Base-by-base conservation (phyloP, 2,113 vertebrate genomes). In the Alexandromys fortis region DNA sequence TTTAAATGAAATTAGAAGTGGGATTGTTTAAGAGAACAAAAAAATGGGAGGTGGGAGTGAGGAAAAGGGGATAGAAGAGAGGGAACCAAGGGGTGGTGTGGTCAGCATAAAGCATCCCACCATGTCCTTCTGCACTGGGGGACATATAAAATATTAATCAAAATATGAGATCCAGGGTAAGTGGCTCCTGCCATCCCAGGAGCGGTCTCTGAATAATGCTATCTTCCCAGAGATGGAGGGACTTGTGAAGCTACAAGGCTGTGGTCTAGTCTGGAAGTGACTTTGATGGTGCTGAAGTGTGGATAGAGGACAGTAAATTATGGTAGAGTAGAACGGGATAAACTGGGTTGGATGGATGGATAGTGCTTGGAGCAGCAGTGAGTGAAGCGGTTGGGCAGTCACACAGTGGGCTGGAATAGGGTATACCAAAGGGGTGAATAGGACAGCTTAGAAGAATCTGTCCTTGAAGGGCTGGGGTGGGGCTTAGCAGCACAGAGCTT, bases 231-330 rank as follows among this genome's bases (percentile, higher is more conserved):
- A 92, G 33, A 17, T 11, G 9, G 38, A 26, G 30, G 12, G 68
- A 35, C 21, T n/a, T 52, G 55, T 92, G 30, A 24, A 1, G 33
- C 35, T 65, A 42, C n/a, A 47, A 5, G 9, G 19, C 11, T 61
- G 9, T 55, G 11, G 2, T 73, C 19, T 49, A 45, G 28, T 13
- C 3, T 45, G 19, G 10, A 7, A 13, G 9, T 45, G 73, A 9
- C 42, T n/a, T 38, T n/a, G 14, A 30, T 21, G 13, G 14, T 52
- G 30, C 38, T 6, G 0, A 0, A 35, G 42, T 19, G 19, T 58
- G 9, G 7, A 58, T 35, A 30, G 35, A 78, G 61, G 12, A 35
- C 1, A 38, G 30, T 47, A 19, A 19, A 28, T 63, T 19, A 38
- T 7, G 33, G 58, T 28, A 8, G 10, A 75, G 5, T 14, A 4